Evolutionary conservation across 2,113 vertebrate genomes (phyloP), one percentile per base, ranked within the genome.

Genomic region (Austrofundulus limnaeus): DNA sequence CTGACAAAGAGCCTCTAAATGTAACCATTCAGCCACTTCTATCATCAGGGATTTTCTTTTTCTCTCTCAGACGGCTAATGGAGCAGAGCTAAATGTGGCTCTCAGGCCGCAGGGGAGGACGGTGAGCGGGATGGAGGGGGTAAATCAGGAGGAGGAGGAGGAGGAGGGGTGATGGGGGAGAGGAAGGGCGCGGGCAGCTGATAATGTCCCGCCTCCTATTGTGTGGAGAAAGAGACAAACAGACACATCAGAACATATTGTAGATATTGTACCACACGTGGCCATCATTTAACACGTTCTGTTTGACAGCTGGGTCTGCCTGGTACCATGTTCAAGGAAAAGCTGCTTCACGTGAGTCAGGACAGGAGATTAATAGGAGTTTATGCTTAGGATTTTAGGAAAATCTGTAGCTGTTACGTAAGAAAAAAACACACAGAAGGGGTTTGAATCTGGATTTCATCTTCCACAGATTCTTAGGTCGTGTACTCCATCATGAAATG

Each of bases 381-480:
- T 83, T 70, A 69, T 61, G 70, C 71, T 80, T 57, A 54, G 75
- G 82, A 85, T 78, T 85, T 80, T 87, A 86, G 88, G 77, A 74
- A 83, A 84, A 85, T 90, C 82, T 81, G 68, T 25, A 49, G 51
- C 55, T 78, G 63, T 89, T 89, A 87, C 34, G 53, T 85, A 89
- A 89, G 47, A 24, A n/a, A 9, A 28, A 41, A 8, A 25, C 2
- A 61, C 72, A 71, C 61, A 25, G 50, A 49, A 70, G 47, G 8
- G 49, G n/a, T 37, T 66, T 66, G 34, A 61, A 57, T 52, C 65
- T 39, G 56, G 31, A 17, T 38, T 17, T 50, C 3, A 28, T 56
- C 17, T 49, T 38, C 11, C 11, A 9, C 25, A 39, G 13, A 1
- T 50, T 31, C 20, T 43, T 63, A 55, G 24, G 25, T 42, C 38